Evolutionary conservation across 2,888 invertebrate species (phyloP).

Genomic region (Chalcosyrphus nemorum): DNA sequence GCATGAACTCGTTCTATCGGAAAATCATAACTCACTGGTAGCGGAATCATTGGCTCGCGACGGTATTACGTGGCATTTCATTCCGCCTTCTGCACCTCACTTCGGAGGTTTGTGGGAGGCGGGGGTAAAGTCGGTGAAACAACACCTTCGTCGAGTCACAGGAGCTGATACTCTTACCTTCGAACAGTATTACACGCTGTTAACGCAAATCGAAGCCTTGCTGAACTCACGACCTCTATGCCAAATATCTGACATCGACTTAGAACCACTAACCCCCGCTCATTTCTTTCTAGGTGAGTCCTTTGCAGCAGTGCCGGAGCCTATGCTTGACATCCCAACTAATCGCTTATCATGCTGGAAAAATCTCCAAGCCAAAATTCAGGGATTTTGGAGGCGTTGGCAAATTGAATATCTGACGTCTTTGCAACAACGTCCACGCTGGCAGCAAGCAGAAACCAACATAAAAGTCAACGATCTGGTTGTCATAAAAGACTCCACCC

Average conservation of each 20-base stretch:
- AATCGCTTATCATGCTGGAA: slow-evolving; percentile 30
- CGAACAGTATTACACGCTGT: slow-evolving; percentile 18
- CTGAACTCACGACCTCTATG: slow-evolving; percentile 28
- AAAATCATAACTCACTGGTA: slow-evolving; percentile 12
- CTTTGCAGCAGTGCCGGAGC: neutral
- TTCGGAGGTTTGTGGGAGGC: slow-evolving; percentile 64
- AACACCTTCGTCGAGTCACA: slow-evolving; percentile 17
- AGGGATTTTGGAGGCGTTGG: slow-evolving; percentile 39
- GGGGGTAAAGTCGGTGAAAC: slow-evolving; percentile 31
- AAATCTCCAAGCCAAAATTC: slow-evolving; percentile 24
- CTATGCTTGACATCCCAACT: neutral
- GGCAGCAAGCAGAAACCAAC: slow-evolving; percentile 9
- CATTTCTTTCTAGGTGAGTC: slow-evolving; percentile 13
- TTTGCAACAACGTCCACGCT: slow-evolving; percentile 36
- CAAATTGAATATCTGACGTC: slow-evolving; percentile 33
- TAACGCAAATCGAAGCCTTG: slow-evolving; percentile 24
- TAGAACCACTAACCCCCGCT: slow-evolving; percentile 20
- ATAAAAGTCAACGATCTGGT: slow-evolving; percentile 28
- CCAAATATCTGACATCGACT: slow-evolving; percentile 9
- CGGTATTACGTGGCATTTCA: slow-evolving; percentile 57
- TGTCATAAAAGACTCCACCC: slow-evolving; percentile 23
- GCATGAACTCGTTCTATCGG: slow-evolving; percentile 16
- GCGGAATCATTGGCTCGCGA: slow-evolving; percentile 40
- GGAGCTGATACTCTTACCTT: neutral
- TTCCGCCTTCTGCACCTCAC: slow-evolving; percentile 52